Conservation (phyloP, 1,140 invertebrate species). For the Pristionchus pacificus region DNA sequence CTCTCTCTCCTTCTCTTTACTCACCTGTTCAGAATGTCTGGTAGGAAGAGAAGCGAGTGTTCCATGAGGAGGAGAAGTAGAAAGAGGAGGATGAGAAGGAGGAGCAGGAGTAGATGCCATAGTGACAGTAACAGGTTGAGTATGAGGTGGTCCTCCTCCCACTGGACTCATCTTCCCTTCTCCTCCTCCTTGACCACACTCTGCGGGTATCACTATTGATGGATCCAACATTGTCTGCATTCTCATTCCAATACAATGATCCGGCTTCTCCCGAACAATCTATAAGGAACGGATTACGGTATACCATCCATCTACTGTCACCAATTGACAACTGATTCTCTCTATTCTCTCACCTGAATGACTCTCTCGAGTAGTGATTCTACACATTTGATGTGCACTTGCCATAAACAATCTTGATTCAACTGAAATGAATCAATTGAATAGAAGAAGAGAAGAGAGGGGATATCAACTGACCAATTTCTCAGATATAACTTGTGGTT, state of each 20-base stretch:
- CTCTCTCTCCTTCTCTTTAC: neutral
- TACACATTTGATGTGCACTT: conserved; percentile 36
- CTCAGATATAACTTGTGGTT: conserved; percentile 38
- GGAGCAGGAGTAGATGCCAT: neutral
- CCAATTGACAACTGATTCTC: too few relatives aligned
- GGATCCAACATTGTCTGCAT: conserved; percentile 38
- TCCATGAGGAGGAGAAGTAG: neutral
- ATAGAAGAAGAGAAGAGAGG: neutral
- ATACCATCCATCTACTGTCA: too few relatives aligned
- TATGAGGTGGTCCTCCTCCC: neutral
- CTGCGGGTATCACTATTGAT: conserved; percentile 11
- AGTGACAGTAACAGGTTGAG: conserved; percentile 10
- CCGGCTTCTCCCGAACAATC: conserved; percentile 40
- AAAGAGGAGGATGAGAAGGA: conserved; percentile 1
- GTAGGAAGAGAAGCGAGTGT: conserved; percentile 4
- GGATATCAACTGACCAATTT: conserved; percentile 37
- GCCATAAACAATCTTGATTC: conserved; percentile 45
- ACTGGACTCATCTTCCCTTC: conserved; percentile 29
- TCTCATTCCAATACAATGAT: conserved; percentile 44
- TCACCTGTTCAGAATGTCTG: neutral
- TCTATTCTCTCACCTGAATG: too few relatives aligned
- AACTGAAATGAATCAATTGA: conserved; percentile 31
- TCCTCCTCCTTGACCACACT: conserved; percentile 25
- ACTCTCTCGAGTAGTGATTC: conserved; percentile 47
- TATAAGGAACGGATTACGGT: too few relatives aligned